Evolutionary conservation across 64 coral and sea anemone genomes (phyloP), one percentile per base, ranked within the genome.

Genomic region (Dendronephthya gigantea): DNA sequence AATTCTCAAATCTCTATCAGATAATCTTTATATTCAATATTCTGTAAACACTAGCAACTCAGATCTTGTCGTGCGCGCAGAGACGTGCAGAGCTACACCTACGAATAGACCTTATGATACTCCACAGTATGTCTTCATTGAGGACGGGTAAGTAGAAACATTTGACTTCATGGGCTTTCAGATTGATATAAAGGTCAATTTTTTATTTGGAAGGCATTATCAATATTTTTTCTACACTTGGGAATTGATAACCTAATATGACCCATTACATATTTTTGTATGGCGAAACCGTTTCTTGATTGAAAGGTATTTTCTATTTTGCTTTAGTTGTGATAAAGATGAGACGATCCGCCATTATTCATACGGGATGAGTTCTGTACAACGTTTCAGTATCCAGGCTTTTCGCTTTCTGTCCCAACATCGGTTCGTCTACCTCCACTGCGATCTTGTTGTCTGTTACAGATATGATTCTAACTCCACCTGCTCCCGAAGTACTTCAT

Each of bases 331-430:
- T 47, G 82, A 36, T 10, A 30, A 83, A 28, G 88, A 89, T 65
- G 58, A 56, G 47, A 84, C 88, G 13, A 83, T 89, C 34, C 33
- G 11, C 29, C 31, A 79, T 28, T 84, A 66, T 41, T 41, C 28
- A 11, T 43, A 89, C 52, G 68, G 52, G 30, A 83, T 68, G 27
- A 39, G 19, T 19, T 25, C 39, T 47, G 38, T 84, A 7, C 49
- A 89, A 35, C 76, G 88, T n/a, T 83, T 89, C 22, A 45, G 81
- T 17, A 89, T 89, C 88, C 82, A 83, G n/a, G 82, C 88, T 3
- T 89, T 89, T 33, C 81, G 88, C 1, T 89, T 89, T 47, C 82
- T 89, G 17, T 14, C 83, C 31, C 25, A 89, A 4, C 82, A 89
- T 68, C 81, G 82, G 1, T 55, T 47, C 14, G 88, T 89, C 2